Conservation (phyloP, 2,888 invertebrate species). For the Melinaea menophilus region DNA sequence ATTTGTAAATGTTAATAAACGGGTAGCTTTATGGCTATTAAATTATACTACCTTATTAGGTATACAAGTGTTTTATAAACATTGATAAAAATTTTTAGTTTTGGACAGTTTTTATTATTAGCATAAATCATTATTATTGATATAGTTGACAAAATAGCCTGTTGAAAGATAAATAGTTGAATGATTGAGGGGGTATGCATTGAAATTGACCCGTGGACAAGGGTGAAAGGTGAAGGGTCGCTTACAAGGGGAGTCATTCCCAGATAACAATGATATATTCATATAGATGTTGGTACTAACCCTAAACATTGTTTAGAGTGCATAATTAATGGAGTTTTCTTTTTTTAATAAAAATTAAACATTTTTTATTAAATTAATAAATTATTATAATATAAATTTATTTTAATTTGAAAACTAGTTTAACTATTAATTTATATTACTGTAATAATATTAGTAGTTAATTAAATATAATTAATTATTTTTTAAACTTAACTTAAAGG, state of each 20-base stretch:
- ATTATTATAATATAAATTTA: too few species aligned
- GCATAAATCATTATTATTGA: slow-evolving; percentile 22
- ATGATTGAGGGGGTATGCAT: slow-evolving; percentile 58
- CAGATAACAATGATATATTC: slow-evolving; percentile 15
- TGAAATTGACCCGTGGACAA: slow-evolving; percentile 44
- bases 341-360: too few species aligned
- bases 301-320: too few species aligned
- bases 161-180: slow-evolving; percentile 51
- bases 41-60: background rate
- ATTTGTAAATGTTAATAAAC: slow-evolving; percentile 3
- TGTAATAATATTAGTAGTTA: too few species aligned
- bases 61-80: slow-evolving; percentile 2
- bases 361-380: too few species aligned
- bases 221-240: slow-evolving; percentile 49
- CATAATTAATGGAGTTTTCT: too few species aligned
- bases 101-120: slow-evolving; percentile 13
- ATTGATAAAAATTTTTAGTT: background rate
- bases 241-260: background rate
- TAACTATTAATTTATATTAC: too few species aligned
- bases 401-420: too few species aligned
- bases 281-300: slow-evolving; percentile 15
- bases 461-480: too few species aligned
- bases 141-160: slow-evolving; percentile 32
- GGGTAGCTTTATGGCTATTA: slow-evolving; percentile 2
- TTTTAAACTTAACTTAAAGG: too few species aligned